These are phyloP conservation scores for Bombus terrestris DNA, from an alignment of 1,140 invertebrate species.

Conservation along the genomic window DNA sequence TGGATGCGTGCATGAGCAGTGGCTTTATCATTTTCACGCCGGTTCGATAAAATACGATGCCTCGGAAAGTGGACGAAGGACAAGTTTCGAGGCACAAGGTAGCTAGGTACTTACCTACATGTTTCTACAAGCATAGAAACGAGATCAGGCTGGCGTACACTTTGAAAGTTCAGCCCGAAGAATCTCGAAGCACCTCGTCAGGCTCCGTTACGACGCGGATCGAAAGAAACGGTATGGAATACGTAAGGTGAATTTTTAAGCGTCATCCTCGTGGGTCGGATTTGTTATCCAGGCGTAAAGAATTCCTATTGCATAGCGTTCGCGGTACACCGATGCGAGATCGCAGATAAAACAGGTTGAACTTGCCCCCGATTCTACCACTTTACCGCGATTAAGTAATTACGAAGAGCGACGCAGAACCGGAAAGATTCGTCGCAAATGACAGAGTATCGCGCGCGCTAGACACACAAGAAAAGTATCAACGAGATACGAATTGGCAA, in stretches of 20 bases:
- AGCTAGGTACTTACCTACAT: too few species aligned
- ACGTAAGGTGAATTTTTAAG: constrained; percentile 36
- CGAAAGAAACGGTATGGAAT: constrained; percentile 35
- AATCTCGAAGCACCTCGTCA: background rate
- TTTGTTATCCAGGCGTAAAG: background rate
- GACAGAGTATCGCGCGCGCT: background rate
- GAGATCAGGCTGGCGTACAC: background rate
- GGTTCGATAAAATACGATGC: background rate
- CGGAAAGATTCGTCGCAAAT: background rate
- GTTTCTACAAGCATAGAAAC: too few species aligned
- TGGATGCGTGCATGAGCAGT: too few species aligned
- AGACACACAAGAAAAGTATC: too few species aligned
- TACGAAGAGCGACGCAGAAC: background rate
- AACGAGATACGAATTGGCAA: too few species aligned
- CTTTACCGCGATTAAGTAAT: background rate
- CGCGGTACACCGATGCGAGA: background rate
- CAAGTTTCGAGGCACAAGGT: too few species aligned
- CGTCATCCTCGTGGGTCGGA: background rate
- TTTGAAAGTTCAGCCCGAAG: background rate
- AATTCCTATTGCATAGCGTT: constrained; percentile 5
- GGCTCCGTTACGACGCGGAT: constrained; percentile 20
- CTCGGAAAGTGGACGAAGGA: background rate
- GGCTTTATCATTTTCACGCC: background rate
- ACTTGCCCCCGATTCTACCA: background rate
- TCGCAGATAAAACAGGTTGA: background rate